phyloP scores from a whole-genome alignment of 2,797 vertebrate species.

The Buphagus erythrorhynchus region DNA sequence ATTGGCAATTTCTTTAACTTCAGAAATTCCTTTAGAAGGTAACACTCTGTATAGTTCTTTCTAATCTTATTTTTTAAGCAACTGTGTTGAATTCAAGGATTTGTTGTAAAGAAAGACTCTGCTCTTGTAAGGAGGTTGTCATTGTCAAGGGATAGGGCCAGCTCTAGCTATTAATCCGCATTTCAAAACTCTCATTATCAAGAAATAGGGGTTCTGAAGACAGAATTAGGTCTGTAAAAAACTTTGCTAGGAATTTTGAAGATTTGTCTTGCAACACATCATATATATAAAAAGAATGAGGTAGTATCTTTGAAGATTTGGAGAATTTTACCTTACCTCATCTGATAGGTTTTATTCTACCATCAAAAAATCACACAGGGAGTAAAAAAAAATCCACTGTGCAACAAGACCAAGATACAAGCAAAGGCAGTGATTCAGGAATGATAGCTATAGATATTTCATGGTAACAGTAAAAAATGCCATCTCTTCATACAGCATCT shows the following conservation, averaged over 20 bases:
- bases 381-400: background rate
- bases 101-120: background rate
- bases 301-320: background rate
- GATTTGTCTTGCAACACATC: background rate
- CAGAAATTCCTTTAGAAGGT: background rate
- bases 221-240: background rate
- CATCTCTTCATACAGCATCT: background rate
- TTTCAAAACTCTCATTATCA: background rate
- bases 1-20: background rate
- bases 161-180: background rate
- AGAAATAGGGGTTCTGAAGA: background rate
- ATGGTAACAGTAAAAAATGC: background rate
- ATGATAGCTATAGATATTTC: background rate
- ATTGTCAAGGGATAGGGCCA: background rate
- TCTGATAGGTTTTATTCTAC: background rate
- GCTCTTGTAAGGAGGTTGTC: background rate
- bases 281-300: background rate
- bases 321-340: background rate
- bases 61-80: background rate
- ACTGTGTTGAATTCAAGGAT: background rate
- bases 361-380: background rate
- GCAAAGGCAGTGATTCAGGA: background rate
- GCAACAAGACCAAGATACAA: background rate
- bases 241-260: background rate
- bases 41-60: background rate